These are phyloP conservation scores for Zaprionus capensis DNA, from an alignment of 1,140 invertebrate genomes.

Conservation along the genomic window DNA sequence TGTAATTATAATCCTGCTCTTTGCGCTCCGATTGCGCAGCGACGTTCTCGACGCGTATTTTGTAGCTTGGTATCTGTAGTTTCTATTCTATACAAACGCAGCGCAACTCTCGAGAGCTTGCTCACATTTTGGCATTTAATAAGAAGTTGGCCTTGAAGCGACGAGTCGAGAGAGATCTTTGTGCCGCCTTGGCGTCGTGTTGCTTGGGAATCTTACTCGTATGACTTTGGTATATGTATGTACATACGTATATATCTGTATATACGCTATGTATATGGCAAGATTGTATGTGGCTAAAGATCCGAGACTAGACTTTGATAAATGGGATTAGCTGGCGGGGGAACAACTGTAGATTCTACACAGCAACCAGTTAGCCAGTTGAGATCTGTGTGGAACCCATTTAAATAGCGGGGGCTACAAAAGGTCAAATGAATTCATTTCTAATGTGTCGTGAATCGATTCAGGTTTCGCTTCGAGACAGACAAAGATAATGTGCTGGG, in stretches of 20 bases:
- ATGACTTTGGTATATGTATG: background rate
- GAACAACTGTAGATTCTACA: slow-evolving; percentile 30
- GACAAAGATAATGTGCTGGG: background rate
- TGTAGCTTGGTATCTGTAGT: slow-evolving; percentile 36
- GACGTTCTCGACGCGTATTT: slow-evolving; percentile 10
- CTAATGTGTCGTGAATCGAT: background rate
- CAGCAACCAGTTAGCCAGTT: slow-evolving; percentile 23
- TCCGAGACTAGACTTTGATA: slow-evolving; percentile 53
- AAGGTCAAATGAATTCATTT: slow-evolving; percentile 1
- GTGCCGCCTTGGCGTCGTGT: background rate
- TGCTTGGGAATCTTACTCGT: slow-evolving; percentile 27
- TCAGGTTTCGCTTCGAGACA: background rate
- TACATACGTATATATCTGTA: too few species aligned
- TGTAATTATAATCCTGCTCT: slow-evolving; percentile 63
- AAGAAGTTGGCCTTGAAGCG: slow-evolving; percentile 80
- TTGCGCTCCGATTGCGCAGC: background rate
- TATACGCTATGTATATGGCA: background rate
- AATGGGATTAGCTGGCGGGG: slow-evolving; percentile 44
- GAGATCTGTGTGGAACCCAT: slow-evolving; percentile 6
- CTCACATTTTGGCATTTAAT: slow-evolving; percentile 78
- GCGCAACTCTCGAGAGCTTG: slow-evolving; percentile 8
- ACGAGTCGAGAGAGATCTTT: slow-evolving; percentile 44
- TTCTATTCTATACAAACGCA: slow-evolving; percentile 46
- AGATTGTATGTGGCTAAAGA: background rate
- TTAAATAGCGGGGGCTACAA: background rate